Evolutionary conservation across 2,888 invertebrate genomes (phyloP), one percentile per base, ranked within the genome.

Genomic region (Aspidapion aeneum): DNA sequence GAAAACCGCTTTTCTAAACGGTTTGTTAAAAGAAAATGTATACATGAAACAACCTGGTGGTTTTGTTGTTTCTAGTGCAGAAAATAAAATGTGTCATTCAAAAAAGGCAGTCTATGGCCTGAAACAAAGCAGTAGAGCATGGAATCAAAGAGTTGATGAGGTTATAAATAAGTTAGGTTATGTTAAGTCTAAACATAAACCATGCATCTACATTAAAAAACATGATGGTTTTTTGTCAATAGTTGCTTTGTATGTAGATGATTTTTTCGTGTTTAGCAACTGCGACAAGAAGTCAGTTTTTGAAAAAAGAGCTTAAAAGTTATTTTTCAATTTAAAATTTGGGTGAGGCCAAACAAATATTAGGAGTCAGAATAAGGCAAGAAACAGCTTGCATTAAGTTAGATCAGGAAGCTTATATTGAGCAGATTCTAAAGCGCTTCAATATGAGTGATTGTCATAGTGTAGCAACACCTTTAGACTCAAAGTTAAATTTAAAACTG

Each of bases 1-100:
- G n/a, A 69, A 61, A 55, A 72, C 71, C 9, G 73, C 71, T 55
- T 72, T 73, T 63, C 56, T 73, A 19, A 71, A 73, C 67, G 71
- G 73, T 18, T 16, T 58, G 21, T 61, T 71, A 50, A 59, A 70
- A 54, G 70, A 73, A 68, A 61, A 52, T 19, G 63, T 69, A 51
- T 71, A 63, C 54, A 71, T 72, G 49, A 1, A 18, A n/a, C n/a
- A n/a, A n/a, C 35, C 35, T 12, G 35, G 12, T 3, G 35, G 35
- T 35, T 35, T 35, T 35, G 12, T 12, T 7, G 35, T 35, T 35
- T 35, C 35, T 7, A 12, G 35, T 12, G 3, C 35, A 35, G 59
- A 63, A 56, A 62, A 63, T 20, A 65, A 65, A 58, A 62, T 62
- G 56, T 63, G 20, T 1, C 63, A 58, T 57, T 63, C 68, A 21